Conservation (phyloP, 2,113 vertebrate genomes). For the Passerina amoena region DNA sequence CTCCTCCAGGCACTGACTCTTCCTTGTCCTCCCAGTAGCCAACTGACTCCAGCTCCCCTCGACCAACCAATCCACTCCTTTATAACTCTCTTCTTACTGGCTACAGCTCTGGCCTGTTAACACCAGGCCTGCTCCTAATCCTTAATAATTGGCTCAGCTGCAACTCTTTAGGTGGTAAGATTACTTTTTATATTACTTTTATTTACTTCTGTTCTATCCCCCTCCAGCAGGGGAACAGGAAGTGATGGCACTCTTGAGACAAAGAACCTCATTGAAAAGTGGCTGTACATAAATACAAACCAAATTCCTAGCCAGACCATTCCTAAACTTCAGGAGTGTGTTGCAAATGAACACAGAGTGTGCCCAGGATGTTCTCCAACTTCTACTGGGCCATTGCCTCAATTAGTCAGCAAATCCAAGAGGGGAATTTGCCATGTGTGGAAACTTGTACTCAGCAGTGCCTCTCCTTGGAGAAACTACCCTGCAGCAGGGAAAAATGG, state of each 20-base stretch:
- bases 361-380: not conserved
- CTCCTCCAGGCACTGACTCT: no score
- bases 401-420: not conserved
- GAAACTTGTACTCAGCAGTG: not conserved
- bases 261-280: not conserved
- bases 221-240: not conserved
- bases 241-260: not conserved
- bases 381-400: accelerated
- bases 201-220: no score
- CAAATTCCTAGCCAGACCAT: not conserved
- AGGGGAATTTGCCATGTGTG: not conserved
- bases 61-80: no score
- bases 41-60: no score
- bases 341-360: not conserved
- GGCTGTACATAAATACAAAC: not conserved
- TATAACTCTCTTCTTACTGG: no score
- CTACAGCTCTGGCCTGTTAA: no score
- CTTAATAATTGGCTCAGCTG: no score
- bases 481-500: not conserved
- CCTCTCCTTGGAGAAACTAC: not conserved
- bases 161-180: no score
- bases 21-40: no score
- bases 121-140: no score
- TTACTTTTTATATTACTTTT: no score
- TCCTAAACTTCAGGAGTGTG: not conserved